Evolutionary conservation across 1,140 invertebrate species (phyloP), one percentile per base, ranked within the genome.

Genomic region (Hypothenemus hampei): DNA sequence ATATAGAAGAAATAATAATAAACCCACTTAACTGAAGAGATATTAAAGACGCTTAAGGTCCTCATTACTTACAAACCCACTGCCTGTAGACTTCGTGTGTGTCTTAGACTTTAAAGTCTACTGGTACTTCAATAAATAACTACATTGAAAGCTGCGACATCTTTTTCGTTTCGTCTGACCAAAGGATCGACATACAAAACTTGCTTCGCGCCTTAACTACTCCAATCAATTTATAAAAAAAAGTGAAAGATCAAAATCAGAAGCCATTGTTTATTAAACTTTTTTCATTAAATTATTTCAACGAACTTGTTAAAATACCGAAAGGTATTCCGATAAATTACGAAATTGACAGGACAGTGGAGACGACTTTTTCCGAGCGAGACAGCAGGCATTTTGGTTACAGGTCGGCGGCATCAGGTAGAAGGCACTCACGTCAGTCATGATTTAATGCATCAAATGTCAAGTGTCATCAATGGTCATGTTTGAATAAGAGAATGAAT

Each of bases 391-490:
- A 35, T 16, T 8, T 23, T 7, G 35, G n/a, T 39, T 16, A 4
- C 16, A 35, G 13, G 6, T 40, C 39, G 37, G n/a, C n/a, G n/a
- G 23, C 22, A 21, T n/a, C 46, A 51, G 48, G 48, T 51, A 51
- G 18, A 51, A n/a, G n/a, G n/a, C 20, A 18, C 13, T 51, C 39
- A 10, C 41, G 36, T 29, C 36, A 41, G 37, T 7, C 23, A 21
- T 53, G 40, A 53, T 53, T 44, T 53, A 53, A 53, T 53, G 41
- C 23, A 24, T 29, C 19, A 36, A 21, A 40, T 53, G 50, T 36
- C 50, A 53, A 23, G 26, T 53, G 50, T 36, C 50, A 53, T 21
- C 41, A 26, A 35, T 44, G 33, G 50, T 40, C 50, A 36, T 53
- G 29, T 19, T 24, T 10, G 23, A 15, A 35, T 40, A 19, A 44